Percentiles rank a stretch among this genome's conserved stretches.
Conservation (phyloP, 2,888 invertebrate species). For the Stictocephala bisonia region DNA sequence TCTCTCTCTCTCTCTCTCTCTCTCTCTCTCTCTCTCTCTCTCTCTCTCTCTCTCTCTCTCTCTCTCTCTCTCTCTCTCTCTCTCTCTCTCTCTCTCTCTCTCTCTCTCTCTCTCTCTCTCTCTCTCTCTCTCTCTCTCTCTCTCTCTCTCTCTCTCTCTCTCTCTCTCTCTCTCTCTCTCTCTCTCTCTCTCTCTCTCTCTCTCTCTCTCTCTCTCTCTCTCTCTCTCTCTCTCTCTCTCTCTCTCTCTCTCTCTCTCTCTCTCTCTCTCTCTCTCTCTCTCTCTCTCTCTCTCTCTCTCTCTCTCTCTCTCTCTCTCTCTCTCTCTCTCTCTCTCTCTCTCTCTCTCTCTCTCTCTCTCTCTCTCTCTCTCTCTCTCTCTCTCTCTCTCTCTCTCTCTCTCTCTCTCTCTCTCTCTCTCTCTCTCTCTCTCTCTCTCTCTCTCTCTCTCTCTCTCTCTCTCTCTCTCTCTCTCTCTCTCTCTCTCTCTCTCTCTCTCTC, state of each 20-base stretch:
- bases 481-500: slow-evolving; percentile 21
- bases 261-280: slow-evolving; percentile 16
- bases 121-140: slow-evolving; percentile 19
- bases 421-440: slow-evolving; percentile 21
- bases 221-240: slow-evolving; percentile 21
- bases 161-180: slow-evolving; percentile 21
- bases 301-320: background rate
- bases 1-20: slow-evolving; percentile 19
- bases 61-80: slow-evolving; percentile 24
- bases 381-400: background rate
- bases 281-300: slow-evolving; percentile 5
- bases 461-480: slow-evolving; percentile 24
- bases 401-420: slow-evolving; percentile 9
- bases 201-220: slow-evolving; percentile 21
- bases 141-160: slow-evolving; percentile 21
- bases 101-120: slow-evolving; percentile 24
- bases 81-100: slow-evolving; percentile 24
- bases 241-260: slow-evolving; percentile 5
- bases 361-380: slow-evolving; percentile 12
- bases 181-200: slow-evolving; percentile 24
- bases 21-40: slow-evolving; percentile 24
- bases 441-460: slow-evolving; percentile 5
- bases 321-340: slow-evolving; percentile 21
- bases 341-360: slow-evolving; percentile 19
- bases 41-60: slow-evolving; percentile 21